Evolutionary conservation across 2,797 vertebrate species (phyloP).

Genomic region (Pseudochirops cupreus): DNA sequence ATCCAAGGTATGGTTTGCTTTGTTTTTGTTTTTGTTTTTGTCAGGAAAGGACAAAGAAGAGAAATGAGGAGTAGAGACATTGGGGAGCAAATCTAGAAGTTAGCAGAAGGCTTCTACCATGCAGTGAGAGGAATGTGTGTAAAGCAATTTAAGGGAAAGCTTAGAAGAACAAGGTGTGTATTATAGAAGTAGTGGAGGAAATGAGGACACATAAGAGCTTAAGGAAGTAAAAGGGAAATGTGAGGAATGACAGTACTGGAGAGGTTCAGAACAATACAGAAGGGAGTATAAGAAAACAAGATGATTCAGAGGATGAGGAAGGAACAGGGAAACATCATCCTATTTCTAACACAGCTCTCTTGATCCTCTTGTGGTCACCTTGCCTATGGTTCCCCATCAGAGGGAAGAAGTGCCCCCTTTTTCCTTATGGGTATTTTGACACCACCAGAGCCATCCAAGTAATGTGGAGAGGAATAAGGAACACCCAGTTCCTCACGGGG

Average conservation of each 20-base stretch:
- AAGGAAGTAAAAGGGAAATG: not conserved
- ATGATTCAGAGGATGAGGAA: not conserved
- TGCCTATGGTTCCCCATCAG: not conserved
- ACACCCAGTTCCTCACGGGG: not conserved
- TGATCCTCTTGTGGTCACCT: not conserved
- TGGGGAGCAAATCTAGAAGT: not conserved
- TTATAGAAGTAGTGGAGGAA: not conserved
- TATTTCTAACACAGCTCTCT: not conserved
- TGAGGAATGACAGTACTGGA: not conserved
- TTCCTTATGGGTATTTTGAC: not conserved
- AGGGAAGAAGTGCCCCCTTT: not conserved
- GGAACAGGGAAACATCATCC: not conserved
- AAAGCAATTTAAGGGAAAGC: not conserved
- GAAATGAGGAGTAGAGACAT: not conserved
- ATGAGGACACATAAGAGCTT: not conserved
- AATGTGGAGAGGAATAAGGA: not conserved
- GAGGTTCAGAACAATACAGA: not conserved
- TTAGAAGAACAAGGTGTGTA: not conserved
- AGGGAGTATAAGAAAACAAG: not conserved
- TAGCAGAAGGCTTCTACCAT: not conserved
- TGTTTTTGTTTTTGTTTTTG: not conserved
- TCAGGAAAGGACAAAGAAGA: not conserved
- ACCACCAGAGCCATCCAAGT: not conserved
- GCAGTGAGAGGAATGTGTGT: not conserved
- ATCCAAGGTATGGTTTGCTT: not conserved